These are phyloP conservation scores for Osedax fenrisi DNA, from an alignment of 2,888 invertebrate genomes.

Conservation along the genomic window DNA sequence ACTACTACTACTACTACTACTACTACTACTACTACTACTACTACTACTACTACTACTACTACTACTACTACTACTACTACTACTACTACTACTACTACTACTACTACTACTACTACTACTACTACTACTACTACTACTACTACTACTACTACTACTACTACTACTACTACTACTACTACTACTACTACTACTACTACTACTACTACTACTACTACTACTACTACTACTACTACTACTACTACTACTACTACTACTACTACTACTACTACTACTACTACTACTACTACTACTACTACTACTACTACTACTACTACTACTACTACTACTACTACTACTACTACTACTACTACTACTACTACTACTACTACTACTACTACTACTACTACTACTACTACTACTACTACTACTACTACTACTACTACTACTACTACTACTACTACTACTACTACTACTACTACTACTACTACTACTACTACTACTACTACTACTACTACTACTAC, in stretches of 20 bases:
- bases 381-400: slow-evolving; percentile 2
- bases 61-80: not conserved
- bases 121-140: not conserved
- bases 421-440: not conserved
- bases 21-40: no score
- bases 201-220: not conserved
- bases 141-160: slow-evolving; percentile 2
- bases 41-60: no score
- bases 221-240: not conserved
- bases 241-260: not conserved
- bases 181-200: not conserved
- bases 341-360: not conserved
- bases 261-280: not conserved
- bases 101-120: slow-evolving; percentile 2
- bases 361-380: not conserved
- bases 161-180: not conserved
- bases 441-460: not conserved
- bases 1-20: no score
- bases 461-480: slow-evolving; percentile 2
- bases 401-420: no score
- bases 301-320: not conserved
- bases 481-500: not conserved
- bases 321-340: not conserved
- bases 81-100: not conserved
- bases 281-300: not conserved